These are phyloP conservation scores for Physocephala rufipes DNA, from an alignment of 2,888 invertebrate species.

Conservation along the genomic window DNA sequence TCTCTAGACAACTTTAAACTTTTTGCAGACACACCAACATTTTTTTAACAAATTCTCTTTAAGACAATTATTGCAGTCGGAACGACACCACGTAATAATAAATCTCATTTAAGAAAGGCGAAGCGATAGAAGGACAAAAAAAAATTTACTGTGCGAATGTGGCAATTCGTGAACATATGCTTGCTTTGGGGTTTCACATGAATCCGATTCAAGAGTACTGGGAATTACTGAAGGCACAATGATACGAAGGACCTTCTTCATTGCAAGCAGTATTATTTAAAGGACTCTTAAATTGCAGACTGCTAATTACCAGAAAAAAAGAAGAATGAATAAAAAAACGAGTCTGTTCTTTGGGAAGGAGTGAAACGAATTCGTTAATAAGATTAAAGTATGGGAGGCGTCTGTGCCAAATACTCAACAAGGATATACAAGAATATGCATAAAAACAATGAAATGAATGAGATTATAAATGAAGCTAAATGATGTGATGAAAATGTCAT, in stretches of 20 bases:
- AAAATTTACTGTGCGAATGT: slow-evolving; percentile 34
- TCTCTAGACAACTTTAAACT: too few relatives aligned
- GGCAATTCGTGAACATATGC: slow-evolving; percentile 12
- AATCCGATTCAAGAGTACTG: not conserved
- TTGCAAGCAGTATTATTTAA: slow-evolving; percentile 13
- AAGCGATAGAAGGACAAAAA: slow-evolving; percentile 5
- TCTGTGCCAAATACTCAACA: not conserved
- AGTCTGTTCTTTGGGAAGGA: not conserved
- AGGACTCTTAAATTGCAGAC: not conserved
- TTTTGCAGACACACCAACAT: not conserved
- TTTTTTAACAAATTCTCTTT: not conserved
- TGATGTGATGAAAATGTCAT: not conserved
- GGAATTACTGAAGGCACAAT: not conserved
- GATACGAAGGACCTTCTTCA: not conserved
- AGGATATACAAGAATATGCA: not conserved
- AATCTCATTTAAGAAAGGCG: slow-evolving; percentile 30
- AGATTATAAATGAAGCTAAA: not conserved
- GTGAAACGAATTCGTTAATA: not conserved
- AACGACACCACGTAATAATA: slow-evolving; percentile 6
- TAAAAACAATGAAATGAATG: slow-evolving; percentile 5
- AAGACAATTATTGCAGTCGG: not conserved
- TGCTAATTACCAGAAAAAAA: slow-evolving; percentile 2
- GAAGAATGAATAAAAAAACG: not conserved
- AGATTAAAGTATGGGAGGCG: not conserved
- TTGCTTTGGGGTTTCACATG: not conserved